These are phyloP conservation scores for Onchidella celtica DNA, from an alignment of 2,888 invertebrate genomes.

Conservation along the genomic window DNA sequence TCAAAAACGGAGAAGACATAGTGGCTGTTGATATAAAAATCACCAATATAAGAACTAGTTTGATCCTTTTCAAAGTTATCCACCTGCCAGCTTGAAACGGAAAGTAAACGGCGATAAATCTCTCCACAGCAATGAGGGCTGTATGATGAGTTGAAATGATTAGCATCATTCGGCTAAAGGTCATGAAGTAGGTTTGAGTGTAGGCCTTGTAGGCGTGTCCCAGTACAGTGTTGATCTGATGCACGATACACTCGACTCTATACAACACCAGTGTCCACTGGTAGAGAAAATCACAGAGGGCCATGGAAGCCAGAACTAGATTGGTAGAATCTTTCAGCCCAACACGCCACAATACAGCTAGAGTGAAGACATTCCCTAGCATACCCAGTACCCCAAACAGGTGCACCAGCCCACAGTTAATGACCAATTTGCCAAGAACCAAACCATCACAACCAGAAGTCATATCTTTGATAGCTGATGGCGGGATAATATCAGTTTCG, in stretches of 20 bases:
- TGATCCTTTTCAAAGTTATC: background rate
- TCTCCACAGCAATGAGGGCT: slow-evolving; percentile 1
- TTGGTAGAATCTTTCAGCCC: background rate
- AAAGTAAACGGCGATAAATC: background rate
- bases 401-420: background rate
- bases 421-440: background rate
- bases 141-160: background rate
- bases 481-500: no score
- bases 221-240: background rate
- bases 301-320: slow-evolving; percentile 7
- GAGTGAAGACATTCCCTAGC: background rate
- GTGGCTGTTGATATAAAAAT: background rate
- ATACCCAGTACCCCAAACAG: background rate
- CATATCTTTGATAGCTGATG: no score
- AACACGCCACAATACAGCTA: background rate
- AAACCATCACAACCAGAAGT: no score
- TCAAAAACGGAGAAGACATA: background rate
- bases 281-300: background rate
- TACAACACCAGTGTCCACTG: background rate
- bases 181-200: background rate
- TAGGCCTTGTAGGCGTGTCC: no score
- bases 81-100: background rate
- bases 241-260: background rate
- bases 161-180: no score
- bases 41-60: background rate